A percentile compares a stretch with the other conserved stretches of the same genome.
phyloP scores from a whole-genome alignment of 2,113 vertebrate genomes.

The Anolis sagrei region DNA sequence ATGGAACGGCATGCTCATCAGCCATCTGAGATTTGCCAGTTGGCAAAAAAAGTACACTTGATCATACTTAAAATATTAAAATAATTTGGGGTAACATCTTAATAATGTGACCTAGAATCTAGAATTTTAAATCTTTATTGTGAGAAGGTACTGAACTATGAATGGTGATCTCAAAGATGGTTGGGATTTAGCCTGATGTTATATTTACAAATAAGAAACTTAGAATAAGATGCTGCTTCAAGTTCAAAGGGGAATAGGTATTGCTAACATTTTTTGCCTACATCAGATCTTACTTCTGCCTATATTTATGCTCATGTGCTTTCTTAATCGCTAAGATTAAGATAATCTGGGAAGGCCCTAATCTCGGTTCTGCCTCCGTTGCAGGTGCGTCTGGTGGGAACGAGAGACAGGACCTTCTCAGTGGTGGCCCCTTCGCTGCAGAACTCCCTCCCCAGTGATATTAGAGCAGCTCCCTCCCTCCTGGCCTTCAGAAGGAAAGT shows the following conservation, averaged over 20 bases:
- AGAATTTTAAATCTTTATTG: not conserved
- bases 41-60: too few relatives aligned
- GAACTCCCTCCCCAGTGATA: too few relatives aligned
- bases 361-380: too few relatives aligned
- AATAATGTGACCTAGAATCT: not conserved
- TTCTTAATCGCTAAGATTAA: too few relatives aligned
- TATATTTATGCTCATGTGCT: not conserved
- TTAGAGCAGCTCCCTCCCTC: too few relatives aligned
- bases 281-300: not conserved
- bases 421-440: too few relatives aligned
- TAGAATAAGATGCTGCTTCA: not conserved
- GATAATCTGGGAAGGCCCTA: too few relatives aligned
- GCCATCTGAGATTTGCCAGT: not conserved
- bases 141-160: not conserved
- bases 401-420: too few relatives aligned
- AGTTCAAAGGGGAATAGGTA: not conserved
- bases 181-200: not conserved
- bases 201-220: not conserved
- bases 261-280: not conserved
- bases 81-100: not conserved
- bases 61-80: not conserved
- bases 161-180: not conserved
- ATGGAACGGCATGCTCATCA: too few relatives aligned
- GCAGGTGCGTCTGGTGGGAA: too few relatives aligned
- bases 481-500: too few relatives aligned